These are phyloP conservation scores for Pimephales promelas DNA, from an alignment of 2,113 vertebrate species.

Conservation along the genomic window DNA sequence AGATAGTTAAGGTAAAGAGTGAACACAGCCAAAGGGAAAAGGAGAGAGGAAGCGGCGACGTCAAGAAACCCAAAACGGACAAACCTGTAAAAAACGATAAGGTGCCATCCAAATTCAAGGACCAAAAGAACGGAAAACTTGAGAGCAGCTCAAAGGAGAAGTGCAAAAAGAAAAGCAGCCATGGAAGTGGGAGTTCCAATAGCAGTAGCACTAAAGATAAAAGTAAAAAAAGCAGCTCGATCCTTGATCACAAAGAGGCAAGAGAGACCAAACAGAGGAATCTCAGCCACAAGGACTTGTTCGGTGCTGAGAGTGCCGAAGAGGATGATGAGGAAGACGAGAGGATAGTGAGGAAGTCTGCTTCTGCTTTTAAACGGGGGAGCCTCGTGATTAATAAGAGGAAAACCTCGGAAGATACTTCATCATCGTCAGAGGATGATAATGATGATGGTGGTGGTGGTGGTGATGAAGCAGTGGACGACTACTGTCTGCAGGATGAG, in stretches of 20 bases:
- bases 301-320: constrained; percentile 92
- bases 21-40: constrained; percentile 68
- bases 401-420: constrained; percentile 59
- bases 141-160: constrained; percentile 61
- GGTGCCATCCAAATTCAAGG: constrained; percentile 63
- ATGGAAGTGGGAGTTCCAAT: constrained; percentile 36
- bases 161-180: constrained; percentile 62
- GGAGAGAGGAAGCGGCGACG: constrained; percentile 55
- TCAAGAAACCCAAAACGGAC: constrained; percentile 63
- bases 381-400: constrained; percentile 64
- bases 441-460: not conserved
- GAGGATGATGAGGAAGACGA: constrained; percentile 70
- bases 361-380: constrained; percentile 62
- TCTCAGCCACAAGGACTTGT: constrained; percentile 89
- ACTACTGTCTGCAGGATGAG: constrained; percentile 82
- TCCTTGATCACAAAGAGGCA: constrained; percentile 47
- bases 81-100: constrained; percentile 65
- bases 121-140: constrained; percentile 75
- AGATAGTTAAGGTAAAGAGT: constrained; percentile 68
- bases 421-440: constrained; percentile 67
- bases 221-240: constrained; percentile 54
- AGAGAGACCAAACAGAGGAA: constrained; percentile 70
- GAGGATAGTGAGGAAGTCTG: constrained; percentile 73
- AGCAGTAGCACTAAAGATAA: constrained; percentile 64
- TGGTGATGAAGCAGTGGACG: constrained; percentile 68